Base-by-base conservation (phyloP, 2,113 vertebrate genomes). In the Cebidichthys violaceus region DNA sequence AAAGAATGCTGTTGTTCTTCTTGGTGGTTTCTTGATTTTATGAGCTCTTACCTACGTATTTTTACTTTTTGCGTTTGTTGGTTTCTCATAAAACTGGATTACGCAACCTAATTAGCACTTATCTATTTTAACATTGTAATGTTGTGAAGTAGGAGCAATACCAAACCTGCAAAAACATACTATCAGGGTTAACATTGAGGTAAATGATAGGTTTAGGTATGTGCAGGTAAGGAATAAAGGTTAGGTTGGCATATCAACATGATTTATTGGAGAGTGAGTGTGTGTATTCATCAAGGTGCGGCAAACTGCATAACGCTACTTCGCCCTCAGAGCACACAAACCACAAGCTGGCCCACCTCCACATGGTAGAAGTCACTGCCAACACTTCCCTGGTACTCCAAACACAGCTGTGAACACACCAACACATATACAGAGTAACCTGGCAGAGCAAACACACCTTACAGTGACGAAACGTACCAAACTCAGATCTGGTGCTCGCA, bases 361-460 rank as follows among this genome's bases (percentile, higher is more conserved):
- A 77, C 62, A 0, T 62, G 74, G 31, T 37, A 69, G 59, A 43
- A 54, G 72, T 68, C 64, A 9, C 79, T 77, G 70, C 75, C 85
- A 86, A 68, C 43, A 31, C 70, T 74, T 64, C 31, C 35, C 24
- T 77, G 74, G 57, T 71, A 64, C 75, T 68, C 9, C 64, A 88
- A 85, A 90, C 82, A 87, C 86, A 90, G 81, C 37, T 86, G 85
- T 77, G 35, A 75, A 52, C 74, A 69, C 57, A 43, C 45, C 14
- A 6, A 27, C 64, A 47, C 45, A 31, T n/a, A 77, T 9, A 72
- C 60, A 35, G 4, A 65, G 24, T 20, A 24, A 69, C 41, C 39
- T 67, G 43, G 67, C 37, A 69, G 55, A 61, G 27, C 50, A 75
- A 62, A 70, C 75, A 88, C 27, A 85, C 65, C 64, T 88, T 41